Conservation (phyloP, 2,888 invertebrate genomes). For the Cosmorhoe ocellata region DNA sequence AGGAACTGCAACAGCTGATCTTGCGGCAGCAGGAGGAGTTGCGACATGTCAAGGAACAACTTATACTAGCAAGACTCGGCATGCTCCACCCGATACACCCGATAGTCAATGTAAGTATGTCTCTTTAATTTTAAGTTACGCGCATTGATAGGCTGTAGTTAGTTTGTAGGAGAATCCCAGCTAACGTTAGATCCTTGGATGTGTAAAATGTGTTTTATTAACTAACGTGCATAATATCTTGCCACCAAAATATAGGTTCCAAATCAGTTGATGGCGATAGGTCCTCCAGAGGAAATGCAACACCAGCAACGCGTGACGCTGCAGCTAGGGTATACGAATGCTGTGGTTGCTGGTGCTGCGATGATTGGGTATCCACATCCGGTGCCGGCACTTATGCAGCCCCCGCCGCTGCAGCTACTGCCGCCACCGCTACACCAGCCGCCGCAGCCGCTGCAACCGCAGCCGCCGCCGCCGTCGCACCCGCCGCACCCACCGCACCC, state of each 20-base stretch:
- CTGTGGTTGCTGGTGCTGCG: constrained; percentile 38
- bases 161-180: too few species aligned
- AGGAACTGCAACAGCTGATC: constrained; percentile 92
- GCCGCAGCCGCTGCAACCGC: constrained; percentile 31
- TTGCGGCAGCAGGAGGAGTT: constrained; percentile 93
- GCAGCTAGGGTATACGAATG: constrained; percentile 46
- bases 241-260: constrained; percentile 43
- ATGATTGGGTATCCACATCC: constrained; percentile 25
- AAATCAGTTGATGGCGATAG: constrained; percentile 40
- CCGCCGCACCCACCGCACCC: constrained; percentile 26
- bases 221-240: too few species aligned
- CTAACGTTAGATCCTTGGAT: too few species aligned
- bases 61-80: constrained; percentile 91
- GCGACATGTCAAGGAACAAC: constrained; percentile 92
- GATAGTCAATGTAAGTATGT: constrained; percentile 59
- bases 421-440: constrained; percentile 36
- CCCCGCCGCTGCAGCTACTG: constrained; percentile 35
- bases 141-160: too few species aligned
- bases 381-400: constrained; percentile 30
- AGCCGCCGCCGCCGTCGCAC: constrained; percentile 7
- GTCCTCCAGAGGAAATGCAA: constrained; percentile 51
- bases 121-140: too few species aligned
- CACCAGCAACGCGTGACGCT: constrained; percentile 45
- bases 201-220: too few species aligned
- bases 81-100: constrained; percentile 79